A percentile compares a stretch with the other conserved stretches of the same genome.
phyloP scores from a whole-genome alignment of 1,140 invertebrate genomes.

The Sipha flava region DNA sequence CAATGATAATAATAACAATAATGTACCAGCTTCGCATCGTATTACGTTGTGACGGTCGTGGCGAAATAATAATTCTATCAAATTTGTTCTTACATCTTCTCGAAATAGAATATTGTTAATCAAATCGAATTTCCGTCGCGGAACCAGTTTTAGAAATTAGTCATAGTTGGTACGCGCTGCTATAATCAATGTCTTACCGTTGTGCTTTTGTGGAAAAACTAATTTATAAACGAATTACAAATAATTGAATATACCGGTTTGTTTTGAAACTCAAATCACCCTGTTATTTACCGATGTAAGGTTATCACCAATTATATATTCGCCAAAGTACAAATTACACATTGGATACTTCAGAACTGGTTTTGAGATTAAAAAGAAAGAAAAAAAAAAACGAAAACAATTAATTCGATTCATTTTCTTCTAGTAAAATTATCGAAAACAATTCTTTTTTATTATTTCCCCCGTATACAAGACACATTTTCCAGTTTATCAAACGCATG shows the following conservation, averaged over 20 bases:
- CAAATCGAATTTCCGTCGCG: neutral
- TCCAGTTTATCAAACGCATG: neutral
- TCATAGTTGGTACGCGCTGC: neutral
- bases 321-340: conserved; percentile 15
- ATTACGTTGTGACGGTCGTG: neutral
- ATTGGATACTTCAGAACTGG: neutral
- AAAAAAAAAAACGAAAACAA: neutral
- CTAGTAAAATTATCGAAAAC: neutral
- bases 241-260: conserved; percentile 23
- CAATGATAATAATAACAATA: too few relatives aligned
- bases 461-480: neutral
- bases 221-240: conserved; percentile 11
- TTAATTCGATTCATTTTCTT: neutral
- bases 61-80: neutral
- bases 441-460: neutral
- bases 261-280: neutral
- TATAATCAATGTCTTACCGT: neutral
- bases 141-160: conserved; percentile 1
- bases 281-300: neutral
- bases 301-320: conserved; percentile 18
- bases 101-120: neutral
- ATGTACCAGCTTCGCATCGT: too few relatives aligned
- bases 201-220: conserved; percentile 21
- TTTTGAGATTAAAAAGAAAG: neutral
- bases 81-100: too few relatives aligned